Base-by-base conservation (phyloP, 1,140 invertebrate species). In the Pollicipes pollicipes region DNA sequence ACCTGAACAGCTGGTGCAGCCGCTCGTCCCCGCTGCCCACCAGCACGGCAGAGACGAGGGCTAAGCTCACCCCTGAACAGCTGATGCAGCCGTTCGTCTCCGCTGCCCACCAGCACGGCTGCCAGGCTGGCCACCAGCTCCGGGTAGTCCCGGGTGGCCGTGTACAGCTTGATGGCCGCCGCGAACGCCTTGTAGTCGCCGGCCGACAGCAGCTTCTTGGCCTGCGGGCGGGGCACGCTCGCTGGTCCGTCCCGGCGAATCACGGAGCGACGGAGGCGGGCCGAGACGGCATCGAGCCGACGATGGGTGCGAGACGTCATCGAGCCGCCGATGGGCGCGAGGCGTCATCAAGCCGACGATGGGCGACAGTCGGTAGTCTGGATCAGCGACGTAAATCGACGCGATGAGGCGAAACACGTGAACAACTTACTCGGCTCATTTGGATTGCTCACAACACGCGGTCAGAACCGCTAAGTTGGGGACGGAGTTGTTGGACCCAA, bases 1-100 rank as follows among this genome's bases (percentile, higher is more conserved):
- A n/a, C n/a, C n/a, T n/a, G n/a, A n/a, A n/a, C n/a, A n/a, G n/a
- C n/a, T n/a, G n/a, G n/a, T n/a, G n/a, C n/a, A n/a, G n/a, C n/a
- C n/a, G n/a, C n/a, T n/a, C n/a, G n/a, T n/a, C n/a, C n/a, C n/a
- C n/a, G n/a, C n/a, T n/a, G n/a, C n/a, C n/a, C n/a, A n/a, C n/a
- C n/a, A n/a, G n/a, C n/a, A n/a, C n/a, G n/a, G n/a, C n/a, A n/a
- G n/a, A n/a, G n/a, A n/a, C n/a, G n/a, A n/a, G n/a, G n/a, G n/a
- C n/a, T n/a, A n/a, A 1, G 70, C 73, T 71, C 70, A 74, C 73
- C 71, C 70, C 58, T 73, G 21, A 74, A 67, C 27, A 74, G 70
- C 27, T 58, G n/a, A n/a, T 73, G 73, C 17, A 70, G 70, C 31
- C 58, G 27, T 66, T 64, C 58, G 24, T 69, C 29, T 21, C 70